A percentile compares a stretch with the other conserved stretches of the same genome.
Conservation (phyloP, 2,797 vertebrate species). For the Chelidonichthys spinosus region DNA sequence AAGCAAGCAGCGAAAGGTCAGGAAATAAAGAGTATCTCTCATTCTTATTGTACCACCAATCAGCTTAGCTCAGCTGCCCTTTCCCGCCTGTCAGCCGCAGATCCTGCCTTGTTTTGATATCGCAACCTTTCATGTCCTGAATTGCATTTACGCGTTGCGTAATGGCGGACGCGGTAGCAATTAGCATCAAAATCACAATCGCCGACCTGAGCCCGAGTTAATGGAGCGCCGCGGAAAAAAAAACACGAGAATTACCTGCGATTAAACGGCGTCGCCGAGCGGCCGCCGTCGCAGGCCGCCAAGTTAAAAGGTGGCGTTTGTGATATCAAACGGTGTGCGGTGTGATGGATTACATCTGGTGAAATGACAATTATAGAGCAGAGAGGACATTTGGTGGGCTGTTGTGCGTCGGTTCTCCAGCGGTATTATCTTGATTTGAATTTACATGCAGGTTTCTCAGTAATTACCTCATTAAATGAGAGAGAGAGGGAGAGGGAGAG, state of each 20-base stretch:
- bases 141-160: slow-evolving; percentile 46
- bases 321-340: slow-evolving; percentile 31
- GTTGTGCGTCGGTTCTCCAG: slow-evolving; percentile 67
- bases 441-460: slow-evolving; percentile 78
- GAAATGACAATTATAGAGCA: slow-evolving; percentile 59
- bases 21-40: slow-evolving; percentile 81
- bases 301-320: slow-evolving; percentile 48
- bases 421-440: slow-evolving; percentile 75
- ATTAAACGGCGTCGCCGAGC: slow-evolving; percentile 50
- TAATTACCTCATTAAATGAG: slow-evolving; percentile 74
- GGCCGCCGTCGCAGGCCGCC: background rate
- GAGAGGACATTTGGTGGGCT: slow-evolving; percentile 65
- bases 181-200: slow-evolving; percentile 59
- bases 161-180: slow-evolving; percentile 46
- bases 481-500: slow-evolving; percentile 45
- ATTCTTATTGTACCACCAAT: slow-evolving; percentile 81
- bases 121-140: slow-evolving; percentile 58
- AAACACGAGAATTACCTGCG: slow-evolving; percentile 33
- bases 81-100: slow-evolving; percentile 73
- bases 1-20: slow-evolving; percentile 81
- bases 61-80: slow-evolving; percentile 81
- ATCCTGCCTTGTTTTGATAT: slow-evolving; percentile 71
- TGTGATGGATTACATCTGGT: slow-evolving; percentile 53
- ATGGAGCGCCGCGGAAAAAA: slow-evolving; percentile 32
- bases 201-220: slow-evolving; percentile 48